These are phyloP conservation scores for Blastobasis lacticolella DNA, from an alignment of 2,888 invertebrate species.

Conservation along the genomic window DNA sequence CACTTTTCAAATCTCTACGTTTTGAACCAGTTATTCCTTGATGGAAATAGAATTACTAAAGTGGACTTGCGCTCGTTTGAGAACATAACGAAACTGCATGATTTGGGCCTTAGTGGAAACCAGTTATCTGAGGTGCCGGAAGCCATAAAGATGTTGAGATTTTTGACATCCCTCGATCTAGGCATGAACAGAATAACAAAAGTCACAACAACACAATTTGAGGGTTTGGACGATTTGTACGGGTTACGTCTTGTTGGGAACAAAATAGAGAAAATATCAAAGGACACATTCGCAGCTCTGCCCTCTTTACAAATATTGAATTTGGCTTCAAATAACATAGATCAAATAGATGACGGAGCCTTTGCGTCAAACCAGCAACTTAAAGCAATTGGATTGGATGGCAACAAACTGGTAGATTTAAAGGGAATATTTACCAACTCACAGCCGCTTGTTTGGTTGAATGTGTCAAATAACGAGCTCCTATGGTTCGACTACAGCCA, in stretches of 20 bases:
- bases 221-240: constrained; percentile 82
- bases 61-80: constrained; percentile 82
- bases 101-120: constrained; percentile 84
- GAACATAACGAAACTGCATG: constrained; percentile 85
- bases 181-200: constrained; percentile 86
- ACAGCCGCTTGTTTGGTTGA: constrained; percentile 84
- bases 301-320: constrained; percentile 85
- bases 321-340: constrained; percentile 85
- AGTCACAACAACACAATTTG: constrained; percentile 81
- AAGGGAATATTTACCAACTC: constrained; percentile 84
- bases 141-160: constrained; percentile 79
- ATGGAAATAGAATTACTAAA: constrained; percentile 81
- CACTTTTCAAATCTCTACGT: constrained; percentile 84
- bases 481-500: constrained; percentile 88
- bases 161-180: constrained; percentile 84
- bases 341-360: constrained; percentile 84
- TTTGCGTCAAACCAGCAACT: constrained; percentile 83
- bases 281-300: constrained; percentile 81
- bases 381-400: constrained; percentile 84
- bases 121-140: constrained; percentile 79
- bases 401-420: constrained; percentile 84
- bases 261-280: constrained; percentile 82
- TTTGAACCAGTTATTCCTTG: constrained; percentile 81
- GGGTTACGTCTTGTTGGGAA: constrained; percentile 87
- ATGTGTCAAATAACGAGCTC: constrained; percentile 86